phyloP scores from a whole-genome alignment of 2,888 invertebrate species.

The Linnaemya tessellans region DNA sequence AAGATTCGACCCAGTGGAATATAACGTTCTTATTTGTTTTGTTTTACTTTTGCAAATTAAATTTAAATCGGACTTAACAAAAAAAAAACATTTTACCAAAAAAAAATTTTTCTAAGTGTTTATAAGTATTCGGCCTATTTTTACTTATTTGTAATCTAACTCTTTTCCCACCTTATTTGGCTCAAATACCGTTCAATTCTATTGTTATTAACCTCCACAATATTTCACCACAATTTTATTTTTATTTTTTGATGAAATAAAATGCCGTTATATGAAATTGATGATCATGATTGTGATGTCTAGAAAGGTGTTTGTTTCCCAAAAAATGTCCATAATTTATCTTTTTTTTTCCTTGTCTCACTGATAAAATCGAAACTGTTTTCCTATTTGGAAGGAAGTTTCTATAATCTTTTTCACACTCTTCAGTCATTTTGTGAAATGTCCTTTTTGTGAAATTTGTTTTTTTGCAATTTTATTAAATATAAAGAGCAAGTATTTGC shows the following conservation, averaged over 20 bases:
- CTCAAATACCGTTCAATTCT: conserved; percentile 51
- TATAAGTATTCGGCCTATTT: not conserved
- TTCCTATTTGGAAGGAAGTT: conserved; percentile 65
- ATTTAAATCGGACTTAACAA: too few relatives aligned
- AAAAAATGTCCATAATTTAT: conserved; percentile 59
- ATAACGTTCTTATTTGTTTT: too few relatives aligned
- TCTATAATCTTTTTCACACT: conserved; percentile 66
- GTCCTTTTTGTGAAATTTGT: conserved; percentile 10
- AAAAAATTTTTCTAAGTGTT: conserved; percentile 34
- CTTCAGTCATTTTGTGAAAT: conserved; percentile 25
- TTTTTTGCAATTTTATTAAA: conserved; percentile 54
- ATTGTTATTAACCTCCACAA: conserved; percentile 45
- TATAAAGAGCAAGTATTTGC: conserved; percentile 45
- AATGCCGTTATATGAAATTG: conserved; percentile 63
- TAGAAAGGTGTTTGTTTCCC: conserved; percentile 68
- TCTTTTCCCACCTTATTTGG: conserved; percentile 67
- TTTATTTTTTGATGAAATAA: not conserved
- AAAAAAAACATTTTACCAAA: too few relatives aligned
- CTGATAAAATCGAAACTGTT: conserved; percentile 59
- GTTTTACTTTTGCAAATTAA: too few relatives aligned
- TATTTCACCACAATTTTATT: conserved; percentile 44
- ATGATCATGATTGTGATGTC: conserved; percentile 1
- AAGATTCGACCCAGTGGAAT: too few relatives aligned
- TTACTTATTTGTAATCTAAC: conserved; percentile 61
- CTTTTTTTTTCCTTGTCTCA: not conserved